Evolutionary conservation across 2,888 invertebrate species (phyloP).

Genomic region (Agrotis ipsilon): DNA sequence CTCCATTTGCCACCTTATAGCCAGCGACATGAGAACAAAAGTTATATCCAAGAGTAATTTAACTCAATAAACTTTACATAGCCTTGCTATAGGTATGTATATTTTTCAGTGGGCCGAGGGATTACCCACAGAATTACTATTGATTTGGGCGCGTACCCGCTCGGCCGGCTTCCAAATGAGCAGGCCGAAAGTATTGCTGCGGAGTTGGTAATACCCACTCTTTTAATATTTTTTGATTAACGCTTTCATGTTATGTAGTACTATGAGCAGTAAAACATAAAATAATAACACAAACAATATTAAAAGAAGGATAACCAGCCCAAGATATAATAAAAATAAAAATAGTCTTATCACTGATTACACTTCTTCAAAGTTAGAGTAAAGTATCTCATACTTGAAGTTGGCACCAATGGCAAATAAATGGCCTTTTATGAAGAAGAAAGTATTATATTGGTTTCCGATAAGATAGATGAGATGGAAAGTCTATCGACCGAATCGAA

Average conservation of each 20-base stretch:
- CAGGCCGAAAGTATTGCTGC: slow-evolving; percentile 73
- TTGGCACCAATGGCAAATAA: background rate
- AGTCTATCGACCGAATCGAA: too few relatives aligned
- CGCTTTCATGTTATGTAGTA: too few relatives aligned
- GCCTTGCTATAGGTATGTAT: slow-evolving; percentile 66
- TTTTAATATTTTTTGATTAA: background rate
- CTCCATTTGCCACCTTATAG: slow-evolving; percentile 31
- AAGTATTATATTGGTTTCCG: too few relatives aligned
- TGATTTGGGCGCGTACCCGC: slow-evolving; percentile 87
- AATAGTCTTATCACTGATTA: background rate
- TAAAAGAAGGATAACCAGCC: background rate
- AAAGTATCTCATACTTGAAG: background rate
- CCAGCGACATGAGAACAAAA: slow-evolving; percentile 52
- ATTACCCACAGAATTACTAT: slow-evolving; percentile 90
- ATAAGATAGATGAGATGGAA: too few relatives aligned
- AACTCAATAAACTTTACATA: slow-evolving; percentile 55
- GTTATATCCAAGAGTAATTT: slow-evolving; percentile 56
- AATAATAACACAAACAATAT: too few relatives aligned
- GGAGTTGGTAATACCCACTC: slow-evolving; percentile 77
- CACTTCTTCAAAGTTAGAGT: background rate
- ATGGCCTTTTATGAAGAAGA: too few relatives aligned
- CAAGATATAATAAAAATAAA: background rate
- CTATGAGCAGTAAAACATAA: too few relatives aligned
- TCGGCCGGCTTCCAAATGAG: slow-evolving; percentile 90
- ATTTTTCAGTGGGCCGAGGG: slow-evolving; percentile 85